Percentiles rank a stretch among this genome's conserved stretches.
Conservation (phyloP, 2,113 vertebrate species). For the Scomber japonicus region DNA sequence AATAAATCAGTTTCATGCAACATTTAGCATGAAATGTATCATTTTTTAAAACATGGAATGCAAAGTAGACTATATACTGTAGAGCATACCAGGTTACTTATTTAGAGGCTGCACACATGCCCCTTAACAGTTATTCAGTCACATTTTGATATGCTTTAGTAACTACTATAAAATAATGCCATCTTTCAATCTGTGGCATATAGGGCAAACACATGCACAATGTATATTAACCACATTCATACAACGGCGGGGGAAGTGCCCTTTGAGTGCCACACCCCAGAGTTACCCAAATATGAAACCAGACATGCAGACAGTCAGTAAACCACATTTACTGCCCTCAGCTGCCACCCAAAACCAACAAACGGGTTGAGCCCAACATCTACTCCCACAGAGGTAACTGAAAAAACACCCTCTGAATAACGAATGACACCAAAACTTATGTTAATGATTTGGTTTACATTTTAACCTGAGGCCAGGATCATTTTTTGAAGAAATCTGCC, state of each 20-base stretch:
- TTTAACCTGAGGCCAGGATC: neutral
- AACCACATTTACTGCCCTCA: slow-evolving; percentile 49
- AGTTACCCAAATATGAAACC: slow-evolving; percentile 67
- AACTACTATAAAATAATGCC: neutral
- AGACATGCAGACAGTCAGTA: slow-evolving; percentile 42
- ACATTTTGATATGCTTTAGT: neutral
- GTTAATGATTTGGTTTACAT: neutral
- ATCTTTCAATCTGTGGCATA: neutral
- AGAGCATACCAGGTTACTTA: no score
- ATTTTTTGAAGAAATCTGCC: neutral
- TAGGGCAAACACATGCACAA: neutral
- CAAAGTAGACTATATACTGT: no score
- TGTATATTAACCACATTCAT: slow-evolving; percentile 8
- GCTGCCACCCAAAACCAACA: slow-evolving; percentile 69
- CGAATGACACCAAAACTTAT: neutral
- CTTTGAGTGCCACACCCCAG: slow-evolving; percentile 27
- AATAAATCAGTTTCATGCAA: no score
- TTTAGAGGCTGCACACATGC: no score
- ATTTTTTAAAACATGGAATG: no score
- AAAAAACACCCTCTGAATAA: slow-evolving; percentile 45
- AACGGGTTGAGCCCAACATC: slow-evolving; percentile 48
- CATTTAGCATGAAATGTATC: no score
- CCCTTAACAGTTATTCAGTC: no score
- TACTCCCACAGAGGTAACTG: slow-evolving; percentile 21
- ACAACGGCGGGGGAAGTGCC: neutral